Evolutionary conservation across 2,888 invertebrate genomes (phyloP).

Genomic region (Scelioninae gen. 1): DNA sequence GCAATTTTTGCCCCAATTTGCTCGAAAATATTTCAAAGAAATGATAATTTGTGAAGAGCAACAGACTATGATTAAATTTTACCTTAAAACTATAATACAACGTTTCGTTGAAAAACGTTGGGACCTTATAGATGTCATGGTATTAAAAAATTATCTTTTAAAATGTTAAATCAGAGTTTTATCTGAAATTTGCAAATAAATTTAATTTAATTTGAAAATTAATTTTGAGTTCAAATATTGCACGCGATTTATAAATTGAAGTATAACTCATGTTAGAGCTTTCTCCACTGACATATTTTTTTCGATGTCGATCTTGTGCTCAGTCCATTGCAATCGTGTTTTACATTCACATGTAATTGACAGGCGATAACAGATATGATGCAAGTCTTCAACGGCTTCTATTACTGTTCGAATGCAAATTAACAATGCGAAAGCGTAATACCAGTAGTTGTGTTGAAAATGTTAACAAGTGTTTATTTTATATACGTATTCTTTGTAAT

Average conservation of each 20-base stretch:
- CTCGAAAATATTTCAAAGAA: background rate
- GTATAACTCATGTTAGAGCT: constrained; percentile 30
- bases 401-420: constrained; percentile 30
- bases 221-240: background rate
- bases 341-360: constrained; percentile 52
- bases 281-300: constrained; percentile 35
- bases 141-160: background rate
- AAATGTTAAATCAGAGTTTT: background rate
- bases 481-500: background rate
- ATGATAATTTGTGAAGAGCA: too few species aligned
- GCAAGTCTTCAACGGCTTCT: constrained; percentile 5
- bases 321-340: constrained; percentile 45
- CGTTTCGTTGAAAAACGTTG: background rate
- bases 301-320: constrained; percentile 35
- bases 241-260: constrained; percentile 4
- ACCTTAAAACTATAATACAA: too few species aligned
- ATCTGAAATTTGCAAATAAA: background rate
- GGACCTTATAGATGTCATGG: background rate
- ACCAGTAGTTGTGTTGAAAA: constrained; percentile 3
- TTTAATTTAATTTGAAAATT: background rate
- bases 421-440: background rate
- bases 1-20: constrained; percentile 6
- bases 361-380: constrained; percentile 50
- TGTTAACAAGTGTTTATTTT: background rate
- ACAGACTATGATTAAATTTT: too few species aligned